Evolutionary conservation across 2,797 vertebrate genomes (phyloP).

Genomic region (Alectoris magna): DNA sequence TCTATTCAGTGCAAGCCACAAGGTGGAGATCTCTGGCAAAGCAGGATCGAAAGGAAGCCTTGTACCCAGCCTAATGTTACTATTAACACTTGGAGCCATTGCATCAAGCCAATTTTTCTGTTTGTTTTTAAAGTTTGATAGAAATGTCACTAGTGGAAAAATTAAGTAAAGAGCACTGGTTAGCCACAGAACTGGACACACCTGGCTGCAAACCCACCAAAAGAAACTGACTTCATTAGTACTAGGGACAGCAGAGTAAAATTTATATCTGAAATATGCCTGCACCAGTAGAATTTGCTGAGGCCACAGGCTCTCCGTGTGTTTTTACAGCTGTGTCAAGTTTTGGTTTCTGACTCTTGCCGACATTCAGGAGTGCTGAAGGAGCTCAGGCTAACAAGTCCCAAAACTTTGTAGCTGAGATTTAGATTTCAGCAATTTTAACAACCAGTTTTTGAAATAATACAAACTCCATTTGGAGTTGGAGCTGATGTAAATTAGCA

Average conservation of each 20-base stretch:
- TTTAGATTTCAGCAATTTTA: slow-evolving; percentile 81
- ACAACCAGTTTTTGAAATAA: slow-evolving; percentile 82
- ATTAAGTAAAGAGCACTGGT: slow-evolving; percentile 80
- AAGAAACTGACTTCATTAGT: slow-evolving; percentile 84
- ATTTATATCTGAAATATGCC: slow-evolving; percentile 85
- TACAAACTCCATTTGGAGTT: slow-evolving; percentile 74
- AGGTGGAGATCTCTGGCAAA: slow-evolving; percentile 78
- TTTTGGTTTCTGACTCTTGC: slow-evolving; percentile 81
- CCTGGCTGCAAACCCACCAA: slow-evolving; percentile 82
- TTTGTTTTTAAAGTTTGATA: slow-evolving; percentile 84
- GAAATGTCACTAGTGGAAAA: slow-evolving; percentile 86
- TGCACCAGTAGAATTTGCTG: slow-evolving; percentile 80
- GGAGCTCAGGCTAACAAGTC: slow-evolving; percentile 81
- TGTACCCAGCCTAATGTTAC: slow-evolving; percentile 76
- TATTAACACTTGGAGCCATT: slow-evolving; percentile 79
- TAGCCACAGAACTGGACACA: slow-evolving; percentile 84
- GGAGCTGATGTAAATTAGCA: slow-evolving; percentile 74
- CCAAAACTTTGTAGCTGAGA: slow-evolving; percentile 79
- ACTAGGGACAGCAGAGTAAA: slow-evolving; percentile 80
- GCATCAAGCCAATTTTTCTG: slow-evolving; percentile 82
- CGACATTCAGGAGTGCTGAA: slow-evolving; percentile 82
- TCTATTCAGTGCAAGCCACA: slow-evolving; percentile 56
- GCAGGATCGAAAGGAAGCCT: slow-evolving; percentile 66
- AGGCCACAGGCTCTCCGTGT: slow-evolving; percentile 81
- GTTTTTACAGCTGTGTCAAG: slow-evolving; percentile 89